Base-by-base conservation (phyloP, 2,797 vertebrate genomes). In the Pipistrellus pygmaeus region DNA sequence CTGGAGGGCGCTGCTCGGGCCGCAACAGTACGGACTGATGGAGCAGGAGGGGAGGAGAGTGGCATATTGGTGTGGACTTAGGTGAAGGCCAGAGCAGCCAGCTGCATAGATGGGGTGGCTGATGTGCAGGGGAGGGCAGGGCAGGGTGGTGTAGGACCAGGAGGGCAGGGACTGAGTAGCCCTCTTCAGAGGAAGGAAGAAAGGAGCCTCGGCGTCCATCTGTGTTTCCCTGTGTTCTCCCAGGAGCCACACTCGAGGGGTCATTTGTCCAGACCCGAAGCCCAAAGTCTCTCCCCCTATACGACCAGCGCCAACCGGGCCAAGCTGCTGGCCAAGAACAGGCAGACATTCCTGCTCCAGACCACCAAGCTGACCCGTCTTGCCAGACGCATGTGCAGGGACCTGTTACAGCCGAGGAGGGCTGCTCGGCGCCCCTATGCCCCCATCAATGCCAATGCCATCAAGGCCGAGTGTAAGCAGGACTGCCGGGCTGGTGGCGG, bases 361-460 rank as follows among this genome's bases (percentile, higher is more conserved):
- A 99, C 99, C 97, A 99, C 99, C 71, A 99, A 99, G 96, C 98
- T 99, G 91, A 99, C 99, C 30, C 99, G 99, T 89, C 98, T 99
- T 1, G 99, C 99, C 25, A 98, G 99, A 2, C 98, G 99, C 20
- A 99, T 99, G 95, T 99, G 99, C 93, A 98, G 99, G 85, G 99
- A 99, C 96, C 99, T 99, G 78, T 97, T 99, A 95, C 99, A 99
- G 98, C 99, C 99, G 0, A 98, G 99, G 0, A 98, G 99, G 0
- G 99, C 99, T 0, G 99, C 99, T 1, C 98, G 99, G 0, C 98
- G 99, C 8, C 99, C 99, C 27, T 99, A 99, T 1, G 99, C 99
- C 9, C 99, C 99, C 48, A 99, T 99, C 97, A 99, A 99, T 9
- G 98, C 99, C 96, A 99, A 99, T 6, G 99, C 99, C 2, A 99